Evolutionary conservation across 2,113 vertebrate species (phyloP), one percentile per base, ranked within the genome.

Genomic region (Hystrix cristata): DNA sequence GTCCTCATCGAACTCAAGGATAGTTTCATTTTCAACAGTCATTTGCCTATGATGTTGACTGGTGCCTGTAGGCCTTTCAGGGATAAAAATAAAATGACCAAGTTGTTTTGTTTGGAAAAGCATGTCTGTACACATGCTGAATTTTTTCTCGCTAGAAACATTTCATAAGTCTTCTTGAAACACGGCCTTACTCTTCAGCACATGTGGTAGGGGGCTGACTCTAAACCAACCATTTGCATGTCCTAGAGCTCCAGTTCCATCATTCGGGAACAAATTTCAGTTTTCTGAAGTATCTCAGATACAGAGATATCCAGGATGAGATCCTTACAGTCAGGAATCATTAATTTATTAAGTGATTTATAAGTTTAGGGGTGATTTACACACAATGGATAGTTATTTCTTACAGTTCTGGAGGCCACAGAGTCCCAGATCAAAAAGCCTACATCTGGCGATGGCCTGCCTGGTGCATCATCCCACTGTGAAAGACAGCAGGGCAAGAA

Each of bases 51-150:
- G 87, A 85, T 95, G 51, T 87, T 97, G 94, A 69, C 62, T 81
- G 79, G 57, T 84, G 34, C 84, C 90, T 83, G 57, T 34, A 76
- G 90, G 62, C 87, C 89, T 76, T 95, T 87, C 53, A 80, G 60
- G 69, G 38, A 97, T 96, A 95, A 97, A 97, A 97, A 96, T 95
- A 94, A 96, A 95, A 83, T 87, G 72, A 92, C 57, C 65, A 76
- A 71, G n/a, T 92, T 94, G 89, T 92, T 95, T 95, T 91, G 51
- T 95, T 94, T 94, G 38, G 90, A 69, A 95, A 96, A 93, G 72
- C 46, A 79, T 74, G 96, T 95, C 60, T 97, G 76, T 64, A 71
- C 69, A 90, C 80, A 12, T 48, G 43, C 60, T 84, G 2, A 23
- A 18, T 71, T 86, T 95, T 96, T 80, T 71, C 78, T 53, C n/a